These are phyloP conservation scores for Eretmochelys imbricata DNA, from an alignment of 2,113 vertebrate genomes.

Conservation along the genomic window DNA sequence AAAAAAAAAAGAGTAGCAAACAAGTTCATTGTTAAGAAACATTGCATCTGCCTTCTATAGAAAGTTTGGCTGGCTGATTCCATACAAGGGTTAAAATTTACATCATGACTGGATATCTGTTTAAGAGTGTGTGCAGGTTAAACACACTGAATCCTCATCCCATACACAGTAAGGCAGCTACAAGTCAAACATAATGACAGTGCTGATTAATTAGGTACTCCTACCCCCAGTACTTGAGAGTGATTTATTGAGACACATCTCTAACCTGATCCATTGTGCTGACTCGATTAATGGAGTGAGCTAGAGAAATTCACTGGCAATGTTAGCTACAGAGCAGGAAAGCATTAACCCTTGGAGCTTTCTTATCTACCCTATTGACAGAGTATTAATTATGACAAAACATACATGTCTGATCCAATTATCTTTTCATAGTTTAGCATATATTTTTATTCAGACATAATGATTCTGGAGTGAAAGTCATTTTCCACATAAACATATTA, in stretches of 20 bases:
- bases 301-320: constrained; percentile 82
- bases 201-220: constrained; percentile 89
- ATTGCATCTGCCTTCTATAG: not conserved
- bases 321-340: constrained; percentile 77
- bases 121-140: constrained; percentile 82
- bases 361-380: constrained; percentile 85
- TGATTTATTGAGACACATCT: constrained; percentile 89
- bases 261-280: constrained; percentile 86
- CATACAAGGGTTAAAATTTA: constrained; percentile 79
- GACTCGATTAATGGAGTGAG: constrained; percentile 87
- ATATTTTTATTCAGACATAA: constrained; percentile 76
- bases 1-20: not conserved
- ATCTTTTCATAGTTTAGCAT: constrained; percentile 81
- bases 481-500: constrained; percentile 74
- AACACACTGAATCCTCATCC: constrained; percentile 84
- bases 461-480: constrained; percentile 69
- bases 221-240: constrained; percentile 85
- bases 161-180: constrained; percentile 86
- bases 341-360: constrained; percentile 83
- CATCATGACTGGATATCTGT: constrained; percentile 75
- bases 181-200: constrained; percentile 90
- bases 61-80: constrained; percentile 44
- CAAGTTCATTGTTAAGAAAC: constrained; percentile 19
- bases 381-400: constrained; percentile 86
- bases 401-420: constrained; percentile 81